These are phyloP conservation scores for Silurus glanis DNA, from an alignment of 2,113 vertebrate genomes.

Conservation along the genomic window DNA sequence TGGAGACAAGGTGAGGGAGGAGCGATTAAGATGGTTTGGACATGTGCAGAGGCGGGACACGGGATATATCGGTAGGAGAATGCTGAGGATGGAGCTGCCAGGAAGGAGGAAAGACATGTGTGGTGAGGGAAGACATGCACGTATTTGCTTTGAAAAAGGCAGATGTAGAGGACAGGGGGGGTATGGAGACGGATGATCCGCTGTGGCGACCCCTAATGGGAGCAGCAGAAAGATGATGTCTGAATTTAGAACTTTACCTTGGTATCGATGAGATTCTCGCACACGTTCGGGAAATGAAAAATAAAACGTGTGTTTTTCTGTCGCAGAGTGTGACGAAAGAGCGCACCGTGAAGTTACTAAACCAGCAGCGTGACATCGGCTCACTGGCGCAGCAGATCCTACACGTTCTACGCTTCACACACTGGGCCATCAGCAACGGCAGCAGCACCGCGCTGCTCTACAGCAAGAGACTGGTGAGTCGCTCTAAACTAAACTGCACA, in stretches of 20 bases:
- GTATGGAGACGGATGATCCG: too few relatives aligned
- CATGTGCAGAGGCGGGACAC: too few relatives aligned
- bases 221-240: too few relatives aligned
- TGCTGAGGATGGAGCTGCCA: too few relatives aligned
- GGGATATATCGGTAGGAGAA: too few relatives aligned
- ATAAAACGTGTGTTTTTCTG: not conserved
- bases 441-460: slow-evolving; percentile 95
- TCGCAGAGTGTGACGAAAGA: slow-evolving; percentile 91
- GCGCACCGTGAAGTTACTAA: slow-evolving; percentile 86
- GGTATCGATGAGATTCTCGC: not conserved
- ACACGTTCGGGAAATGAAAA: not conserved
- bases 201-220: too few relatives aligned
- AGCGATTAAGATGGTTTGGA: too few relatives aligned
- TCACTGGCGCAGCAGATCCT: slow-evolving; percentile 91
- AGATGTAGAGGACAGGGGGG: too few relatives aligned
- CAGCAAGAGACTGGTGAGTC: slow-evolving; percentile 92
- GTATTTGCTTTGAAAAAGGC: too few relatives aligned
- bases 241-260: not conserved
- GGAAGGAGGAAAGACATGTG: too few relatives aligned
- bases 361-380: slow-evolving; percentile 90
- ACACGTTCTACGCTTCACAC: slow-evolving; percentile 95
- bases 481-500: not conserved
- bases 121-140: too few relatives aligned
- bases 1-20: too few relatives aligned
- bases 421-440: slow-evolving; percentile 94